phyloP scores from a whole-genome alignment of 1,140 invertebrate species.

The Dendroctonus valens region DNA sequence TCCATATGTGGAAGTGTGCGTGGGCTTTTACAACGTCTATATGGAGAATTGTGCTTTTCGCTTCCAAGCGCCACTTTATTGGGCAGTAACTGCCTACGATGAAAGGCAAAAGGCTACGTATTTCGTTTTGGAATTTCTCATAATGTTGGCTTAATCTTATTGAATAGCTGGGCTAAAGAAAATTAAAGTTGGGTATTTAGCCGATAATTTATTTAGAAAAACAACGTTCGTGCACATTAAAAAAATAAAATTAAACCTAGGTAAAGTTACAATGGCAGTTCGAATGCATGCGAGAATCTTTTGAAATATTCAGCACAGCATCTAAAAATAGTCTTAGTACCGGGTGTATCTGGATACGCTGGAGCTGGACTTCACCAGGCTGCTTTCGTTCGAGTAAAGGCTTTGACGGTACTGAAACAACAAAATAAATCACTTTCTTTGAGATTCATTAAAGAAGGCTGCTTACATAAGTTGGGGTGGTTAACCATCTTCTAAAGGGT shows the following conservation, averaged over 20 bases:
- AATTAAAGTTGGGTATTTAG: not conserved
- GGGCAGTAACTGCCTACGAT: not conserved
- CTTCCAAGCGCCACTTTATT: not conserved
- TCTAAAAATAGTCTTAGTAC: slow-evolving; percentile 12
- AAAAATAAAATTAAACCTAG: slow-evolving; percentile 19
- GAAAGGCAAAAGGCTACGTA: not conserved
- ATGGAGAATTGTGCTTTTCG: too few relatives aligned
- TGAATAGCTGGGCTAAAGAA: not conserved
- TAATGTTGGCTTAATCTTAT: not conserved
- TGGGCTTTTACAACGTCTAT: not conserved
- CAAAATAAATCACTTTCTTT: not conserved
- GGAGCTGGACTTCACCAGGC: slow-evolving; percentile 17
- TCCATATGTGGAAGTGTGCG: too few relatives aligned
- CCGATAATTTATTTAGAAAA: slow-evolving; percentile 13
- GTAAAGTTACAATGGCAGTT: slow-evolving; percentile 9
- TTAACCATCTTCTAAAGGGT: slow-evolving; percentile 35
- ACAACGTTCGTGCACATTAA: slow-evolving; percentile 19
- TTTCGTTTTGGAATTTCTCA: not conserved
- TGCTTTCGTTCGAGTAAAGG: slow-evolving; percentile 30
- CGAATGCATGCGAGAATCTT: slow-evolving; percentile 10
- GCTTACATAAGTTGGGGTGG: slow-evolving; percentile 24
- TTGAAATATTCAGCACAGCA: not conserved
- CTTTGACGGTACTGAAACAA: slow-evolving; percentile 28
- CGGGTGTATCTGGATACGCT: slow-evolving; percentile 19
- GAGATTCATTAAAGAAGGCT: not conserved